Base-by-base conservation (phyloP, 2,113 vertebrate species). In the Cephalopholis sonnerati region DNA sequence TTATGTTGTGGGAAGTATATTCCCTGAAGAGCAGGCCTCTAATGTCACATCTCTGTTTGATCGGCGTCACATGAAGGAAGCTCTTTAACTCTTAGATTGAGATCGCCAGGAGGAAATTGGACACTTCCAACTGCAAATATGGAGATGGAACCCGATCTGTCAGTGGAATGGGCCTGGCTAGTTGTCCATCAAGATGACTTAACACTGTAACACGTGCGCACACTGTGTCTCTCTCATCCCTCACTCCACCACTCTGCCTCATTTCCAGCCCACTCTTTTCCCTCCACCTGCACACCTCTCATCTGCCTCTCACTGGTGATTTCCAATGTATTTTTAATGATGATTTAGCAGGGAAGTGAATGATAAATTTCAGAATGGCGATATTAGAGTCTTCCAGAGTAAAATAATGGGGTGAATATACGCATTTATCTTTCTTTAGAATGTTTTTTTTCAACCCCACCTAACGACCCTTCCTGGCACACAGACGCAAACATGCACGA, bases 171-270 rank as follows among this genome's bases (percentile, higher is more conserved):
- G 80, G 54, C 53, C 71, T 1, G 61, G 87, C 86, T 58, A 44
- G 84, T 67, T 93, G 91, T 93, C 92, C 82, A 68, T 93, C 70
- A 85, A 22, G 24, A 73, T 77, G 89, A 89, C 62, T 77, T 74
- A 88, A 83, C 73, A 67, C 77, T 70, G 20, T 57, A 64, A 79
- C 78, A 24, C 74, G 53, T 27, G 53, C 74, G 46, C 69, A 54
- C 32, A 50, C 64, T 46, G 64, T 39, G 22, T 50, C 70, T 41
- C 81, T 85, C 77, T 66, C 72, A 79, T 86, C 39, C 59, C 32
- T 86, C 63, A 41, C 74, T 75, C 72, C 32, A 58, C 29, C 15
- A 53, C 75, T 71, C 32, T 44, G 4, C 51, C 73, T 85, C 74
- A 66, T 81, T 84, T 87, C 64, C 59, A 77, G 48, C 79, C 77